Evolutionary conservation across 2,797 vertebrate genomes (phyloP).

Genomic region (Periophthalmus magnuspinnatus): DNA sequence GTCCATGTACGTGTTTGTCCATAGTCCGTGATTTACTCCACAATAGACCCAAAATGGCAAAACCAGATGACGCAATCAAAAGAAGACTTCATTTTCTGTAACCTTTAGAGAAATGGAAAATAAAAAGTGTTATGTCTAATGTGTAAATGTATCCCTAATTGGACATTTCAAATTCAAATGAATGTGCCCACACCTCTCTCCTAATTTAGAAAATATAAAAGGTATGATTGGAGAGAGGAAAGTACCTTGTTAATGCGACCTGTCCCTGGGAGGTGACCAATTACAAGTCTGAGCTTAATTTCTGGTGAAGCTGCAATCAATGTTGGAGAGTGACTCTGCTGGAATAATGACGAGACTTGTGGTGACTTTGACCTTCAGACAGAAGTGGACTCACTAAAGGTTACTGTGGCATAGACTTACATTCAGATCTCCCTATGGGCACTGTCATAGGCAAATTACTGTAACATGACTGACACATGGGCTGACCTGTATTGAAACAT

Average conservation of each 20-base stretch:
- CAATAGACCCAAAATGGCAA: neutral
- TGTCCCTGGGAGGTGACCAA: conserved; percentile 41
- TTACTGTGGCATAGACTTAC: conserved; percentile 17
- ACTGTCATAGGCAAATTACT: conserved; percentile 14
- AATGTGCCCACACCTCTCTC: neutral
- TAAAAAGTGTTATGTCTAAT: neutral
- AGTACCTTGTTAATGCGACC: conserved; percentile 7
- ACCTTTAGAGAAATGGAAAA: neutral
- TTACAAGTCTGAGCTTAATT: conserved; percentile 34
- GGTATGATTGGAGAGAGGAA: conserved; percentile 19
- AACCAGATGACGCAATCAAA: neutral
- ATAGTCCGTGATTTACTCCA: neutral
- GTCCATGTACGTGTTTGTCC: neutral
- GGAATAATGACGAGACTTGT: conserved; percentile 41
- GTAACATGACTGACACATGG: conserved; percentile 11
- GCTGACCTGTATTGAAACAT: conserved; percentile 13
- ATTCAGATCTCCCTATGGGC: conserved; percentile 5
- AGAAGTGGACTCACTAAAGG: conserved; percentile 33
- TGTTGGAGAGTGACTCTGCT: conserved; percentile 35
- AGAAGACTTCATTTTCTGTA: neutral
- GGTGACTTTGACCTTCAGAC: conserved; percentile 39
- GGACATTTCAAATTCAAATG: neutral
- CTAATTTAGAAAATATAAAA: conserved; percentile 31
- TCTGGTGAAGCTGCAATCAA: conserved; percentile 47
- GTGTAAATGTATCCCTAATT: conserved; percentile 1